These are phyloP conservation scores for Poeciliopsis presidionis DNA, from an alignment of 2,797 vertebrate genomes.

Conservation along the genomic window DNA sequence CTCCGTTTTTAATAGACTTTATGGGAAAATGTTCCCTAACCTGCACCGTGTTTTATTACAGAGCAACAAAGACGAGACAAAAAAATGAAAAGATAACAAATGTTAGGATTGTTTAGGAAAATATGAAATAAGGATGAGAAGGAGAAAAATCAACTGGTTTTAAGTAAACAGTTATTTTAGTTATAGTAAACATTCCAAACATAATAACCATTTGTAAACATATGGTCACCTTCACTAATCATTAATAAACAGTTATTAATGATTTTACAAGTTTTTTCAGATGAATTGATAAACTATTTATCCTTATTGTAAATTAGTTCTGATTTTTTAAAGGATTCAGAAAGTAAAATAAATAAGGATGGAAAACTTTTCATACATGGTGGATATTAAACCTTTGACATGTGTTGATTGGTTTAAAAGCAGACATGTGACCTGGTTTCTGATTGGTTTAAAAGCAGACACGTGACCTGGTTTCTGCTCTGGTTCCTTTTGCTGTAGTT, in stretches of 20 bases:
- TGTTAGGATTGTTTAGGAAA: not conserved
- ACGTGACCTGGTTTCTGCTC: not conserved
- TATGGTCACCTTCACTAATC: too few relatives aligned
- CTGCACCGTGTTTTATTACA: not conserved
- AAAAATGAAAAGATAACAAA: not conserved
- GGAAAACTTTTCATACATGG: too few relatives aligned
- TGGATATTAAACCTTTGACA: not conserved
- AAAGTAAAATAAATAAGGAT: too few relatives aligned
- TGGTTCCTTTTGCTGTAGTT: not conserved
- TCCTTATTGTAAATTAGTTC: too few relatives aligned
- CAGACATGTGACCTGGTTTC: not conserved
- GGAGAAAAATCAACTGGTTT: too few relatives aligned
- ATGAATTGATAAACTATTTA: too few relatives aligned
- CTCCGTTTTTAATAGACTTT: not conserved
- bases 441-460: not conserved
- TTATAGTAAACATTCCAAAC: too few relatives aligned
- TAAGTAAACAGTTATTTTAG: too few relatives aligned
- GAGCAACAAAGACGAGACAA: not conserved
- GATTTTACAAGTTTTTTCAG: too few relatives aligned
- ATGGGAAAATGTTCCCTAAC: not conserved
- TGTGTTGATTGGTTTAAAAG: not conserved
- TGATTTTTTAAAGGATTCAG: too few relatives aligned
- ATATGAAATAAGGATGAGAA: not conserved
- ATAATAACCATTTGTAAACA: too few relatives aligned
- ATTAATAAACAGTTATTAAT: too few relatives aligned